Evolutionary conservation across 2,888 invertebrate genomes (phyloP).

Genomic region (Reticulitermes lucifugus): DNA sequence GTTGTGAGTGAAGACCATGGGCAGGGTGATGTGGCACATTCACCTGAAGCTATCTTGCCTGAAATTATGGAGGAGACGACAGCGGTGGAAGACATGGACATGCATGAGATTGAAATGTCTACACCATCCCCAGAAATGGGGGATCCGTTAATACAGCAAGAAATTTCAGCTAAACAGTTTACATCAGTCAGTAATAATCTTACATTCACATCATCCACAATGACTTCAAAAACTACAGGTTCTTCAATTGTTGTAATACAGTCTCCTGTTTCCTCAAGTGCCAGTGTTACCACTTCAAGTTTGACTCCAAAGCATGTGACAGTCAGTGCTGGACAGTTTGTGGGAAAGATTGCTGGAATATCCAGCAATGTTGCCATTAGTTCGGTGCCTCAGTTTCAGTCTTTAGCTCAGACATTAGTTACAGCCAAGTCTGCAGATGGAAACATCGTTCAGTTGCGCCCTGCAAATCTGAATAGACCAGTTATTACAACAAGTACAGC

Average conservation of each 20-base stretch:
- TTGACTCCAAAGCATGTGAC: conserved; percentile 43
- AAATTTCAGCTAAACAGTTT: conserved; percentile 26
- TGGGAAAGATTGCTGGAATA: conserved; percentile 62
- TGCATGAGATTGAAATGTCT: conserved; percentile 42
- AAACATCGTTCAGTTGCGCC: conserved; percentile 62
- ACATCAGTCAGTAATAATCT: conserved; percentile 26
- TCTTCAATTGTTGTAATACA: conserved; percentile 51
- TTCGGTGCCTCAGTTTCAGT: conserved; percentile 58
- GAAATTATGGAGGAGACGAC: conserved; percentile 48
- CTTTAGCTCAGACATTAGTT: conserved; percentile 62
- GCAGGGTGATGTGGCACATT: conserved; percentile 28
- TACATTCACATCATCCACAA: conserved; percentile 26
- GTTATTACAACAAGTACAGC: conserved; percentile 59
- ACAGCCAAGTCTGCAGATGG: conserved; percentile 63
- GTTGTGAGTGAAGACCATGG: conserved; percentile 44
- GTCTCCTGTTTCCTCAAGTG: conserved; percentile 47
- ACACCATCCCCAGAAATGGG: conserved; percentile 32
- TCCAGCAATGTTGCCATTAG: conserved; percentile 55
- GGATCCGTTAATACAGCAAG: conserved; percentile 17
- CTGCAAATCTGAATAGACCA: conserved; percentile 59
- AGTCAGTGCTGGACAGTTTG: conserved; percentile 59
- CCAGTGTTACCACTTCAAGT: conserved; percentile 20
- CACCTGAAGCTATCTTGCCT: conserved; percentile 51
- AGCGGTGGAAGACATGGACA: conserved; percentile 40
- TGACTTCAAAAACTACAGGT: conserved; percentile 44